phyloP scores from a whole-genome alignment of 1,140 invertebrate species.

The Listronotus bonariensis region DNA sequence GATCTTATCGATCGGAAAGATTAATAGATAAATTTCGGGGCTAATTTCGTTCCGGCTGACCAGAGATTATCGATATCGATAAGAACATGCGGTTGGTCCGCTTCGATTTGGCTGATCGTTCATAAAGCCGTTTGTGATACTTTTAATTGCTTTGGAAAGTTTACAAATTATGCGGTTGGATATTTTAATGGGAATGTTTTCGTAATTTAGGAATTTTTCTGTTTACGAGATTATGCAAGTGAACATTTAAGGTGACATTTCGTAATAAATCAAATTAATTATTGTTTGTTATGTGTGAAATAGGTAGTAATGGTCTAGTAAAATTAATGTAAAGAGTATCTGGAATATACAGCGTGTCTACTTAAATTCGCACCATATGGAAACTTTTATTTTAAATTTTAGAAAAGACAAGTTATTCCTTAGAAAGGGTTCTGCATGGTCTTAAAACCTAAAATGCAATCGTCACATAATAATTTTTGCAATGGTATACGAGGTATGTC shows the following conservation, averaged over 20 bases:
- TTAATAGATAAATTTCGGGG: constrained; percentile 16
- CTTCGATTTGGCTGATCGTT: not conserved
- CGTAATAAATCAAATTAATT: constrained; percentile 15
- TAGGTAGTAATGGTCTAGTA: too few species aligned
- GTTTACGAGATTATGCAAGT: constrained; percentile 1
- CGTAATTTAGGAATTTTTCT: not conserved
- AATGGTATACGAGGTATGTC: too few species aligned
- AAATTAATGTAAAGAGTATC: too few species aligned
- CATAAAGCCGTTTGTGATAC: constrained; percentile 4
- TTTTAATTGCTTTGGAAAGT: constrained; percentile 12
- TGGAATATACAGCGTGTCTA: too few species aligned
- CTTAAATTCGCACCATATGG: too few species aligned
- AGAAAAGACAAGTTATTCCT: too few species aligned
- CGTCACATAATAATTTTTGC: too few species aligned
- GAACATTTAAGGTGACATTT: constrained; percentile 4
- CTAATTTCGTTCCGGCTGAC: constrained; percentile 9
- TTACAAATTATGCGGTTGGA: constrained; percentile 1
- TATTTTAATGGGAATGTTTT: constrained; percentile 8
- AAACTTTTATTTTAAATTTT: too few species aligned
- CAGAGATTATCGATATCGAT: constrained; percentile 1
- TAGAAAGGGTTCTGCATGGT: too few species aligned
- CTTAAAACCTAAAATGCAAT: too few species aligned
- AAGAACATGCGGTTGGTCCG: constrained; percentile 5
- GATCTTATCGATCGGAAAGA: constrained; percentile 12
- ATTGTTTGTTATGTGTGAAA: not conserved